A percentile compares a stretch with the other conserved stretches of the same genome.
Evolutionary conservation across 2,113 vertebrate species (phyloP).

Genomic region (Rissa tridactyla): DNA sequence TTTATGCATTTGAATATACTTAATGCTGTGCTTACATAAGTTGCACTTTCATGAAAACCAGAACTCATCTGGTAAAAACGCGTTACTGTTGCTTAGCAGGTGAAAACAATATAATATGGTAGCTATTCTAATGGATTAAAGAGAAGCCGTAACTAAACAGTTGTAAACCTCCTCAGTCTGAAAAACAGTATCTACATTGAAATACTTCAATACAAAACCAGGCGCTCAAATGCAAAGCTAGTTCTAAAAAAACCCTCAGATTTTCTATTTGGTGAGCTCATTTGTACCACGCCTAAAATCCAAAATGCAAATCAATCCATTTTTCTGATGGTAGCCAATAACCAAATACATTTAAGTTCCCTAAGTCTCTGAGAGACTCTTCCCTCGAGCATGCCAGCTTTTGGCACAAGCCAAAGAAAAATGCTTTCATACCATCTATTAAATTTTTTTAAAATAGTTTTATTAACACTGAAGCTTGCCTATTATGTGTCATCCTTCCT

Average conservation of each 20-base stretch:
- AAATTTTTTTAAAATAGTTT: not conserved
- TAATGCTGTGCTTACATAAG: not conserved
- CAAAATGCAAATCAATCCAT: not conserved
- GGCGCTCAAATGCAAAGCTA: not conserved
- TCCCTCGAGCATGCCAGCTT: not conserved
- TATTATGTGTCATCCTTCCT: not conserved
- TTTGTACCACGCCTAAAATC: not conserved
- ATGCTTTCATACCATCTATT: not conserved
- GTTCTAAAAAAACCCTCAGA: not conserved
- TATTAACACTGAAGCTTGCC: not conserved
- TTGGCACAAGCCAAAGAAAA: not conserved
- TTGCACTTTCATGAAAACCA: not conserved
- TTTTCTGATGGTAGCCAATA: not conserved
- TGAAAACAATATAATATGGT: not conserved
- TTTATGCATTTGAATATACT: not conserved
- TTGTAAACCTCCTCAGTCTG: not conserved
- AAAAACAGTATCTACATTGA: rapidly evolving
- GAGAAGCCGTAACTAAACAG: not conserved
- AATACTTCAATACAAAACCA: not conserved
- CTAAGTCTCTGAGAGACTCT: not conserved
- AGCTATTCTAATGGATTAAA: not conserved
- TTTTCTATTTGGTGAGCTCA: not conserved
- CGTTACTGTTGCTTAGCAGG: not conserved
- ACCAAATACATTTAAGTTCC: not conserved
- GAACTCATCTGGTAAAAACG: not conserved